Conservation (phyloP, 2,113 vertebrate species). For the Opisthocomus hoazin region DNA sequence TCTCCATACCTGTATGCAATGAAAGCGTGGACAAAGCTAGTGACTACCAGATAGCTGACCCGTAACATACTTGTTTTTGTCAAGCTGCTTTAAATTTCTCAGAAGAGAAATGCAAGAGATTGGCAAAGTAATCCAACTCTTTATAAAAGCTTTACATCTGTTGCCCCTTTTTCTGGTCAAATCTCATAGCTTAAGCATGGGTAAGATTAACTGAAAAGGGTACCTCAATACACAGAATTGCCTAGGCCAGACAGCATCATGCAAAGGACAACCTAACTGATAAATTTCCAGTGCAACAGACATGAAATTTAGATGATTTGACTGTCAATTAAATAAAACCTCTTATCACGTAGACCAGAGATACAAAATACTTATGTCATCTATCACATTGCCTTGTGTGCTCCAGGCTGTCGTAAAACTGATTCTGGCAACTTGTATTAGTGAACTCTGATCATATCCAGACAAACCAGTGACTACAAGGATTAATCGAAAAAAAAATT, state of each 20-base stretch:
- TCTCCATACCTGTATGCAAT: background rate
- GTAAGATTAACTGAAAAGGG: background rate
- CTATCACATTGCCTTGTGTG: background rate
- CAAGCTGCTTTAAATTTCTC: background rate
- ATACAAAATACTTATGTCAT: background rate
- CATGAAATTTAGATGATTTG: background rate
- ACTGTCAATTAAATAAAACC: background rate
- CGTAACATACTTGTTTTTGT: background rate
- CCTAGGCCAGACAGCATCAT: background rate
- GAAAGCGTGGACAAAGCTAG: background rate
- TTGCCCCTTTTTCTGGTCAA: background rate
- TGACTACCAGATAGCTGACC: background rate
- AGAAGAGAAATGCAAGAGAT: background rate
- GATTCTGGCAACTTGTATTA: background rate
- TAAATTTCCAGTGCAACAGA: background rate
- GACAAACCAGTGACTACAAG: background rate
- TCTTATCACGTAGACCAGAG: background rate
- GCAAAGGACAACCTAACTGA: background rate
- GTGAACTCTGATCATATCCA: background rate
- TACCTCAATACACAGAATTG: background rate
- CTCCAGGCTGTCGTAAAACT: background rate
- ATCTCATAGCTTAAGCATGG: background rate
- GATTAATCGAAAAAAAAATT: background rate
- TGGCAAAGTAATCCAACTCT: background rate
- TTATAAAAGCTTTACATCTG: background rate